Base-by-base conservation (phyloP, 2,113 vertebrate genomes). In the Romanogobio albipinnatus region DNA sequence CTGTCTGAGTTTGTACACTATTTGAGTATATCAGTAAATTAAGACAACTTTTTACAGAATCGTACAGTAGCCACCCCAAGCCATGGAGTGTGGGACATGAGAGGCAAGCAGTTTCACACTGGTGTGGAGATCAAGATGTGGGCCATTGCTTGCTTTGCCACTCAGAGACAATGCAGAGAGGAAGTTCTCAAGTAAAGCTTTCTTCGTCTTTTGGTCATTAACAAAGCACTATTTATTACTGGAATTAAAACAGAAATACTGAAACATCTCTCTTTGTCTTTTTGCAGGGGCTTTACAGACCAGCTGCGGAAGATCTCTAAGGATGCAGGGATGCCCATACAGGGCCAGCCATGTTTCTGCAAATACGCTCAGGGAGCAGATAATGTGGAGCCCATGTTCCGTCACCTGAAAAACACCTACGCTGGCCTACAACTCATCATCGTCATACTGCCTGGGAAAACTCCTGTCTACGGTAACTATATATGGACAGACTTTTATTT, bases 21-120 rank as follows among this genome's bases (percentile, higher is more conserved):
- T 84, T 73, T 84, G 58, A 76, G n/a, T n/a, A n/a, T 58, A 6
- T 39, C 24, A 43, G 39, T 19, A 70, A 43, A 22, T 43, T 43
- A 75, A 49, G 73, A 49, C 10, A 26, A 15, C 17, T 71, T n/a
- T 59, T 26, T 95, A 39, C 91, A 98, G 98, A 99, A 97, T 89
- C 97, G 97, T 88, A 97, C 97, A 3, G 97, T 99, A 71, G 97
- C 97, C 86, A 99, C 98, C 0, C 98, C 98, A 9, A 97, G 97
- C 71, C 98, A 99, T 89, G 98, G 98, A 0, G 98, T 99, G 66
- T 99, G 98, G 98, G 98, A 99, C 92, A 99, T 99, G 98, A 94
- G 98, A 89, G 97, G 97, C 86, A 99, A 99, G 87, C 98, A 99
- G 88, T 99, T 99, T 84, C 97, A 99, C 93, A 99, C 97, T 3